Conservation (phyloP, 2,797 vertebrate species). For the Myripristis jacobus region DNA sequence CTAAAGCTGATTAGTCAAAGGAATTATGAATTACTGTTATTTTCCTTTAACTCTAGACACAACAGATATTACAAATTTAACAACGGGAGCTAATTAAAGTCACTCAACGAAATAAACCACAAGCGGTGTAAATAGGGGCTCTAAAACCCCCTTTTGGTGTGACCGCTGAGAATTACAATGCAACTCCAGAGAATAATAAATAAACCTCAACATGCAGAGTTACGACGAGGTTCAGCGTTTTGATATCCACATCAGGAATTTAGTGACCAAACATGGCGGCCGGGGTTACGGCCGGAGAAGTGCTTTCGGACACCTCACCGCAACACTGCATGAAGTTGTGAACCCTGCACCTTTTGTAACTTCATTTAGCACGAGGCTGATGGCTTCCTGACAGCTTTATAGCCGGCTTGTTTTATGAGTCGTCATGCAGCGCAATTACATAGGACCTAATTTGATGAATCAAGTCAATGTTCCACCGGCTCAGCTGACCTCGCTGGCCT, state of each 20-base stretch:
- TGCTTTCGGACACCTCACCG: constrained; percentile 82
- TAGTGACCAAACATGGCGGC: constrained; percentile 26
- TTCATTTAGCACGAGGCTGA: constrained; percentile 92
- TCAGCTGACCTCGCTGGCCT: constrained; percentile 85
- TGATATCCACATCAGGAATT: constrained; percentile 17
- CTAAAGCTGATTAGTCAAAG: no score
- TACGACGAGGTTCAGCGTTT: background rate
- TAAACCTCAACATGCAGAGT: background rate
- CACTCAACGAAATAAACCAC: background rate
- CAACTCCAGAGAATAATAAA: background rate
- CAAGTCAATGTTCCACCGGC: constrained; percentile 90
- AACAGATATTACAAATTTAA: background rate
- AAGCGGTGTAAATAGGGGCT: background rate
- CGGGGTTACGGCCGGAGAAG: constrained; percentile 54
- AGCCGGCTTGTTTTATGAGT: constrained; percentile 89
- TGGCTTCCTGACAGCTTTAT: constrained; percentile 95
- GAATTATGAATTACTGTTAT: background rate
- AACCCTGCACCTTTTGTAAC: constrained; percentile 87
- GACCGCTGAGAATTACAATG: background rate
- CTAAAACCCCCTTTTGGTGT: no score
- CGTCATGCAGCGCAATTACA: constrained; percentile 92
- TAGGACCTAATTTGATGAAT: constrained; percentile 96
- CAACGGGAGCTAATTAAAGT: background rate
- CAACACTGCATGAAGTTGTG: constrained; percentile 86
- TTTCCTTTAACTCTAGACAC: background rate